Evolutionary conservation across 1,140 invertebrate species (phyloP).

Genomic region (Eueides isabella): DNA sequence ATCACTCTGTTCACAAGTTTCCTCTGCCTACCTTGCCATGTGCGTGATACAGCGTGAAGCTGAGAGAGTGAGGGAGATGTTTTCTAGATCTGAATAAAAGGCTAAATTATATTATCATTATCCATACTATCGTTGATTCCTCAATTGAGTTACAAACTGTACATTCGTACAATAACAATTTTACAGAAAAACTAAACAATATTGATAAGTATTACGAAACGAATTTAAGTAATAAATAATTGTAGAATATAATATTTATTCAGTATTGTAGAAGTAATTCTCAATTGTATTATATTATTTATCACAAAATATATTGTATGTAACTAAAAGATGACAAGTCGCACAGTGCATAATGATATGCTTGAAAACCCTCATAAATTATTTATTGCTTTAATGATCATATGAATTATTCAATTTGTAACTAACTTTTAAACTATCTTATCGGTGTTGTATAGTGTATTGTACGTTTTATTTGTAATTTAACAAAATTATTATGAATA

Average conservation of each 20-base stretch:
- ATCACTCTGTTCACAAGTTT: no score
- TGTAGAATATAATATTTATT: not conserved
- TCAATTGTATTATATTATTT: no score
- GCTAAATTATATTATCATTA: no score
- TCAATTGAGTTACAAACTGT: no score
- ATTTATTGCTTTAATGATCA: conserved; percentile 36
- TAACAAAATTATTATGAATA: not conserved
- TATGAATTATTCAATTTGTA: conserved; percentile 40
- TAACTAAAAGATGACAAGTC: conserved; percentile 32
- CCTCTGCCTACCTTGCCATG: no score
- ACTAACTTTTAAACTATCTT: conserved; percentile 19
- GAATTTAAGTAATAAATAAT: not conserved
- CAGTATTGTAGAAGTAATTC: not conserved
- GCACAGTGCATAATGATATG: conserved; percentile 36
- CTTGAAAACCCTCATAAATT: conserved; percentile 28
- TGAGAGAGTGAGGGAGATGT: no score
- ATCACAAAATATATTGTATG: conserved; percentile 25
- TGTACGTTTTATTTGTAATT: not conserved
- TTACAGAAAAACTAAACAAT: not conserved
- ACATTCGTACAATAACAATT: no score
- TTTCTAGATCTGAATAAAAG: no score
- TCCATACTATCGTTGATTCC: no score
- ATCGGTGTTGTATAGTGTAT: conserved; percentile 15
- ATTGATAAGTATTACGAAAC: not conserved
- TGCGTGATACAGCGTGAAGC: no score